Conservation (phyloP, 2,888 invertebrate species). For the Chydorus sphaericus region DNA sequence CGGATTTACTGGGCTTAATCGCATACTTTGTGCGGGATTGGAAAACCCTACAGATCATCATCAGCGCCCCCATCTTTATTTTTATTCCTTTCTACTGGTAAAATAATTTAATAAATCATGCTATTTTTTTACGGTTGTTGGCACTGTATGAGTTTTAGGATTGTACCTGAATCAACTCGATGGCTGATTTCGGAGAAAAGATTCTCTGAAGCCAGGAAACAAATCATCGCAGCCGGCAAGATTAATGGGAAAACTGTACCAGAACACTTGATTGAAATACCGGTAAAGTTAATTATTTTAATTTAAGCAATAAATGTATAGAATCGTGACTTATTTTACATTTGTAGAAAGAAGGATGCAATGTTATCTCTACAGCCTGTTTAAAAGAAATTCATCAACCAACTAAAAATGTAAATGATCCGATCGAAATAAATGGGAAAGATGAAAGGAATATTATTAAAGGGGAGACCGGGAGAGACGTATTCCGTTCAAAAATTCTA, state of each 20-base stretch:
- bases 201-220: slow-evolving; percentile 12
- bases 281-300: neutral
- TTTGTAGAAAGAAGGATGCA: too few relatives aligned
- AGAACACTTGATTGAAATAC: neutral
- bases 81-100: slow-evolving; percentile 3
- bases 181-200: slow-evolving; percentile 15
- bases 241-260: slow-evolving; percentile 12
- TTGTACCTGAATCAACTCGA: slow-evolving; percentile 16
- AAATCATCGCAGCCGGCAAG: slow-evolving; percentile 12
- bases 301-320: too few relatives aligned
- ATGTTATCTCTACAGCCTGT: too few relatives aligned
- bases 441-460: too few relatives aligned
- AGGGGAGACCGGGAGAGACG: too few relatives aligned
- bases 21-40: slow-evolving; percentile 36
- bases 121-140: neutral
- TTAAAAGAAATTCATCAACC: too few relatives aligned
- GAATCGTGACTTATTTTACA: too few relatives aligned
- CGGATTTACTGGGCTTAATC: slow-evolving; percentile 33
- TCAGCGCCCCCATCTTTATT: slow-evolving; percentile 31
- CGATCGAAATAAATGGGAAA: too few relatives aligned
- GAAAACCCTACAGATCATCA: slow-evolving; percentile 37
- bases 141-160: too few relatives aligned
- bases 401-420: too few relatives aligned
- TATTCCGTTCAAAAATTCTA: neutral
- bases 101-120: neutral